Conservation (phyloP, 2,888 invertebrate genomes). For the Zele albiditarsus region DNA sequence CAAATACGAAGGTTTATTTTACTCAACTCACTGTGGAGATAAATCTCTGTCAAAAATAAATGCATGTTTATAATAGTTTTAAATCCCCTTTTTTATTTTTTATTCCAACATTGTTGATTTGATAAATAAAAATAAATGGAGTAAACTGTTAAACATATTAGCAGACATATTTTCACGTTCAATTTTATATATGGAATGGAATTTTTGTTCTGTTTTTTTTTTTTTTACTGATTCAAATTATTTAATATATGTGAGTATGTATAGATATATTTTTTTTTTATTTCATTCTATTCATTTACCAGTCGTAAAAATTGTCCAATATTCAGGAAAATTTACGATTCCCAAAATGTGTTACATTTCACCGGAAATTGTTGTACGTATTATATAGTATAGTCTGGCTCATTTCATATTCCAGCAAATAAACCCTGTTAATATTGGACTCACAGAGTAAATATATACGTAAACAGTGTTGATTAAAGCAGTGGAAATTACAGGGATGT, state of each 20-base stretch:
- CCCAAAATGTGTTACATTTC: not conserved
- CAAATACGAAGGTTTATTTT: conserved; percentile 18
- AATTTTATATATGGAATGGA: too few species aligned
- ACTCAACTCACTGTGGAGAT: not conserved
- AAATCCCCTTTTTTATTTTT: too few species aligned
- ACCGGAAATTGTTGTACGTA: not conserved
- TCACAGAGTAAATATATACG: conserved; percentile 6
- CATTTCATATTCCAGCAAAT: not conserved
- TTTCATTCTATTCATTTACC: not conserved
- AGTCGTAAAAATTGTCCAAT: conserved; percentile 3
- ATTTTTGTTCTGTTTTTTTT: conserved; percentile 13
- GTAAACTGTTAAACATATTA: too few species aligned
- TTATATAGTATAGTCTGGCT: not conserved
- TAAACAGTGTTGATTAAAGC: conserved; percentile 27
- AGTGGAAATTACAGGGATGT: conserved; percentile 1
- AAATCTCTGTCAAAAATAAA: too few species aligned
- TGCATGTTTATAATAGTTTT: too few species aligned
- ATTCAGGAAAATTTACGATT: not conserved
- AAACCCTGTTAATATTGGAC: not conserved
- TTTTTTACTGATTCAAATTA: not conserved
- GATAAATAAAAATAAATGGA: too few species aligned
- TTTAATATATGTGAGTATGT: not conserved
- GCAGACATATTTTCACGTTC: too few species aligned
- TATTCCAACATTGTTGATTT: too few species aligned
- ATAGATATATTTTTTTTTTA: not conserved